Evolutionary conservation across 2,113 vertebrate species (phyloP), one percentile per base, ranked within the genome.

Genomic region (Nematolebias whitei): DNA sequence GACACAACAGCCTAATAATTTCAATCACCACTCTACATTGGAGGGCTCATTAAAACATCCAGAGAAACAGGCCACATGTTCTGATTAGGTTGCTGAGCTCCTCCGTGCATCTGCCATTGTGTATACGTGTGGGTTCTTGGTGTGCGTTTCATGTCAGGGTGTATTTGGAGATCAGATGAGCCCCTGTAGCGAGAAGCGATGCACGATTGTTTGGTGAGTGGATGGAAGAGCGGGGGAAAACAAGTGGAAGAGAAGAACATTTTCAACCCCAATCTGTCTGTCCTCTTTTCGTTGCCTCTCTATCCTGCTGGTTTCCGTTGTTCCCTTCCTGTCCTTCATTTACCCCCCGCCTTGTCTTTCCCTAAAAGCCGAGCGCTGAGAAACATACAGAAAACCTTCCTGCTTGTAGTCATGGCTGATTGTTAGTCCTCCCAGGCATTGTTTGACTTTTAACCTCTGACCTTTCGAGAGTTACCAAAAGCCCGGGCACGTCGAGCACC

Each of bases 21-120:
- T 85, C 83, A 85, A 70, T 74, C 80, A 52, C 76, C 56, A 14
- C 62, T 68, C 71, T 50, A 76, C 74, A 77, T 78, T 61, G 72
- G 67, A 80, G 77, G 66, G 74, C 81, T 88, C 80, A 87, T 87
- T 88, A 87, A 79, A 82, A 62, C 63, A 66, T 12, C 62, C 2
- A 55, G 54, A 71, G 71, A 85, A 83, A 79, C 56, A 64, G 71
- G 79, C 49, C 79, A 65, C 76, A 68, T 62, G 66, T 72, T 79
- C 75, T 76, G 73, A 86, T 79, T 75, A 64, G 63, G 71, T 52
- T 23, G 57, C 69, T 10, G 53, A 66, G 68, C 53, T 67, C 48
- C 29, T 29, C 66, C 68, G 53, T 48, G 63, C 8, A 39, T 57
- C 49, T 67, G 38, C 24, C 51, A 0, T 39, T 41, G 13, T 12